Evolutionary conservation across 2,888 invertebrate genomes (phyloP), one percentile per base, ranked within the genome.

Genomic region (Eilema sororculum): DNA sequence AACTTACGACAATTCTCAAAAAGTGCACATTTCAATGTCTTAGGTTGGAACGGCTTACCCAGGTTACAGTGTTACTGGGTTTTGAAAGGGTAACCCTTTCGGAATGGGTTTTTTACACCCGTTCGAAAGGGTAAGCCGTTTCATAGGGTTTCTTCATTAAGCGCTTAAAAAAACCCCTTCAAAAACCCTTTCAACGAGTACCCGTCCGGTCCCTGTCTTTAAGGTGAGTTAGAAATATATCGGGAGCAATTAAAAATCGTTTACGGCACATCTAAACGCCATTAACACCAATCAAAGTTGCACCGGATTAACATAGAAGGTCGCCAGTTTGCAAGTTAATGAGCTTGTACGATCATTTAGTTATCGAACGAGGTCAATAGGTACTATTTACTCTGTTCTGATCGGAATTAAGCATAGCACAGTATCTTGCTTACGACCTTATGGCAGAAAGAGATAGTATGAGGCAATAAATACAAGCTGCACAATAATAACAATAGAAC

Each of bases 321-420:
- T 83, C 83, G 73, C 67, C 73, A 69, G 77, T 84, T 80, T 74
- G 79, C 80, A 85, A 82, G 81, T 76, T 80, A 85, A 86, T 77
- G 78, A 84, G 78, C 71, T 69, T 76, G 76, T 69, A 78, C 79
- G 76, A 75, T 74, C 71, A 75, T 77, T 78, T 76, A 80, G 78
- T 79, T 82, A 83, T 74, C 65, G 77, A 81, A 84, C 79, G 81
- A 85, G 86, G 86, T 77, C 86, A 80, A 66, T 69, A 37, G 20
- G 25, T 20, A 59, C 25, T 59, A 59, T 57, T 52, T 63, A 69
- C 58, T 46, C 61, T 20, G 22, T 13, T 52, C 33, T 25, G 64
- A 52, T 65, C 69, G 33, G 30, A 24, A 25, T 65, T 60, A 30
- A 22, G 57, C 37, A 37, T 56, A 9, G 33, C 58, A 60, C 58